phyloP scores from a whole-genome alignment of 2,797 vertebrate genomes.

The Danio kyathit region DNA sequence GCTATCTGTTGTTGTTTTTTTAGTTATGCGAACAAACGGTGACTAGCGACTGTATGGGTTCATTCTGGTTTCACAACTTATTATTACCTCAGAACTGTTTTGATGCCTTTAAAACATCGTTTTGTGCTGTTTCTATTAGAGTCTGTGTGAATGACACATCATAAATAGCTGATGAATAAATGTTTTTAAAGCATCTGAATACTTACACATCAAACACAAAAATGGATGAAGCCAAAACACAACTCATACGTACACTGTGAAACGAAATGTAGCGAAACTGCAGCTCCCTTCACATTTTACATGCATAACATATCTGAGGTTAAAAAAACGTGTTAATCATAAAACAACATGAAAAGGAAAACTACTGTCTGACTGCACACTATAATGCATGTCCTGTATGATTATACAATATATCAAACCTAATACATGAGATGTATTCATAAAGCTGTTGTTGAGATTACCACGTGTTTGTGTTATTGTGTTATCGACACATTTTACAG shows the following conservation, averaged over 20 bases:
- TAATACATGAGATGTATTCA: slow-evolving; percentile 76
- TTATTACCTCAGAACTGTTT: slow-evolving; percentile 41
- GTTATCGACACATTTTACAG: not conserved
- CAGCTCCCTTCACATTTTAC: not conserved
- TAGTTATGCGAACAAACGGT: not conserved
- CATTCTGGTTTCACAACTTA: slow-evolving; percentile 43
- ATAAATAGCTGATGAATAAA: not conserved
- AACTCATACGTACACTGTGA: slow-evolving; percentile 9
- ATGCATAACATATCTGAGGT: not conserved
- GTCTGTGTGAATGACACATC: not conserved
- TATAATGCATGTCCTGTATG: slow-evolving; percentile 68
- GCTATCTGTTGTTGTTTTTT: slow-evolving; percentile 6
- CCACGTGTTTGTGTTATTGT: slow-evolving; percentile 43
- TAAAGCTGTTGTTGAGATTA: slow-evolving; percentile 71
- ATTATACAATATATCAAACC: slow-evolving; percentile 66
- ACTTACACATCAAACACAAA: not conserved
- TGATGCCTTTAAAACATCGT: slow-evolving; percentile 21
- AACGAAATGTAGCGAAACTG: slow-evolving; percentile 33
- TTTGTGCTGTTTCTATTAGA: slow-evolving; percentile 6
- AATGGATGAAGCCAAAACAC: not conserved
- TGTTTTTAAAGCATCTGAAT: not conserved
- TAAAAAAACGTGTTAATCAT: not conserved
- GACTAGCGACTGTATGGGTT: slow-evolving; percentile 50
- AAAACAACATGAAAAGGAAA: not conserved
- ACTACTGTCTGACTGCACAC: slow-evolving; percentile 61